A percentile compares a stretch with the other conserved stretches of the same genome.
Evolutionary conservation across 2,797 vertebrate species (phyloP).

Genomic region (Epinephelus malabaricus): DNA sequence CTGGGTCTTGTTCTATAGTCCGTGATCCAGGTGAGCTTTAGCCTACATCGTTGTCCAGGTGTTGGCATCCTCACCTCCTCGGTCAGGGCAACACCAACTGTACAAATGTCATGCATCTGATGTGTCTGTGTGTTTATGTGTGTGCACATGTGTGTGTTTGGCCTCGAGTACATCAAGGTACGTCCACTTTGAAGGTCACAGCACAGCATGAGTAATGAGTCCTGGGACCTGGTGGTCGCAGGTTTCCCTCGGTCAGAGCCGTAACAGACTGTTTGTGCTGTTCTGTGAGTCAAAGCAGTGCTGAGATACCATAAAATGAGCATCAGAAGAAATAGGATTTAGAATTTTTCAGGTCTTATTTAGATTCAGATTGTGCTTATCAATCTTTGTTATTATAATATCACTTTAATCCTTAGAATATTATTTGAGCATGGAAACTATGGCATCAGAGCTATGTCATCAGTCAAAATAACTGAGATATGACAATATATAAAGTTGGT

Average conservation of each 20-base stretch:
- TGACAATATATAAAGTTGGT: background rate
- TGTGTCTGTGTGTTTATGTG: constrained; percentile 17
- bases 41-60: constrained; percentile 21
- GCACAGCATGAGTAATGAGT: constrained; percentile 51
- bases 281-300: constrained; percentile 4
- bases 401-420: background rate
- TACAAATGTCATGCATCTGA: constrained; percentile 10
- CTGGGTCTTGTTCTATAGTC: constrained; percentile 1
- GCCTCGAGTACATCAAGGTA: constrained; percentile 10
- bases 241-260: constrained; percentile 26
- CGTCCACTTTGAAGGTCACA: constrained; percentile 41
- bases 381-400: background rate
- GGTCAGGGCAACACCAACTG: constrained; percentile 3
- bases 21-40: constrained; percentile 39
- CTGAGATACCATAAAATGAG: constrained; percentile 9
- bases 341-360: background rate
- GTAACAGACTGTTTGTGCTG: constrained; percentile 24
- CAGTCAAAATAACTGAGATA: background rate
- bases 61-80: constrained; percentile 32
- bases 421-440: no score
- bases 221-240: constrained; percentile 39
- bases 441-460: no score
- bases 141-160: constrained; percentile 12
- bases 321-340: background rate
- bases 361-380: constrained; percentile 3